These are phyloP conservation scores for Aphelenchoides avenae DNA, from an alignment of 1,140 invertebrate species.

Conservation along the genomic window DNA sequence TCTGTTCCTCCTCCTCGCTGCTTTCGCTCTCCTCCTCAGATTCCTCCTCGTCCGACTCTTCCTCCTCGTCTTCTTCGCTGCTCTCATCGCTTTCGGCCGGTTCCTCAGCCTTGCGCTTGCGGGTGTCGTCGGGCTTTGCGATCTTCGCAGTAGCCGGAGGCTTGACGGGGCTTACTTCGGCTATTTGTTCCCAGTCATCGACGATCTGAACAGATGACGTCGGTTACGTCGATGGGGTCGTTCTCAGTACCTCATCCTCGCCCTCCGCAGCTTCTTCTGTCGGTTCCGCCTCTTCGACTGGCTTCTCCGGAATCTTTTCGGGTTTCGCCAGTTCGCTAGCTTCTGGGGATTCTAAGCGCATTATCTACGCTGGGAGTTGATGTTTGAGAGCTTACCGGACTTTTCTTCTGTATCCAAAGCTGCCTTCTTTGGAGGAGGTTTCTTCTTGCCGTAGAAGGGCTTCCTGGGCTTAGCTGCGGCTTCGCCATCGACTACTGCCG, in stretches of 20 bases:
- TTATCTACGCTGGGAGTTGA: slow-evolving; percentile 2
- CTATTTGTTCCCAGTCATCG: slow-evolving; percentile 44
- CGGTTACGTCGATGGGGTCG: slow-evolving; percentile 10
- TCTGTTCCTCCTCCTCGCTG: slow-evolving; percentile 34
- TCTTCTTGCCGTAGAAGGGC: slow-evolving; percentile 43
- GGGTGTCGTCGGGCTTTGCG: too few relatives aligned
- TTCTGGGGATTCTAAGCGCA: slow-evolving; percentile 1
- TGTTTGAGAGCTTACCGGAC: background rate
- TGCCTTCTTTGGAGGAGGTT: slow-evolving; percentile 33
- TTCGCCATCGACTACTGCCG: background rate
- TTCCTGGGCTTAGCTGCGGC: slow-evolving; percentile 36
- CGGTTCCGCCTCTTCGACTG: slow-evolving; percentile 8
- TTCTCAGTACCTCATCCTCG: slow-evolving; percentile 10
- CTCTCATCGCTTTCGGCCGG: slow-evolving; percentile 13
- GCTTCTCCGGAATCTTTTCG: background rate
- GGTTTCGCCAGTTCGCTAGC: background rate
- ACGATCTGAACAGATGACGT: slow-evolving; percentile 20
- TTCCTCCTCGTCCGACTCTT: slow-evolving; percentile 35
- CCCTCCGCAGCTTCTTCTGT: background rate
- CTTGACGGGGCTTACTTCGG: slow-evolving; percentile 9
- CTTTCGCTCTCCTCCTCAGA: slow-evolving; percentile 39
- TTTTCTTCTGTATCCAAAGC: background rate
- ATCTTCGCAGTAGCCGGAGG: background rate
- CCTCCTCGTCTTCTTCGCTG: slow-evolving; percentile 24
- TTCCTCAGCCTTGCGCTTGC: slow-evolving; percentile 2